Evolutionary conservation across 2,797 vertebrate species (phyloP).

Genomic region (Erithacus rubecula): DNA sequence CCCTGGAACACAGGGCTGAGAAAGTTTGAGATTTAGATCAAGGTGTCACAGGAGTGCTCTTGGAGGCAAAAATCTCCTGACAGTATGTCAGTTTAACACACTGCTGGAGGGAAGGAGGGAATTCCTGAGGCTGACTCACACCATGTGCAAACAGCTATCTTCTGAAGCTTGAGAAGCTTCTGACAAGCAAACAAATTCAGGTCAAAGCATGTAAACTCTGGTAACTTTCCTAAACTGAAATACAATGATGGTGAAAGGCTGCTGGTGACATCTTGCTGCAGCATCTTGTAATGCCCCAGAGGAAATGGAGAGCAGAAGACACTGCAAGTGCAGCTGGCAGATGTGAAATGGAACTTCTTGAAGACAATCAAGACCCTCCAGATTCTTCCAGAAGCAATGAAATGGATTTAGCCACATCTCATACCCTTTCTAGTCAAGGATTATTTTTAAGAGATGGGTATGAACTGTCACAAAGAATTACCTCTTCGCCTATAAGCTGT

Average conservation of each 20-base stretch:
- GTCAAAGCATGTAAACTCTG: neutral
- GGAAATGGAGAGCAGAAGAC: neutral
- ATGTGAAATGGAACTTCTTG: neutral
- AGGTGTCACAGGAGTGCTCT: neutral
- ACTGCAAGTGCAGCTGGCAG: neutral
- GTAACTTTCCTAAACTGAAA: neutral
- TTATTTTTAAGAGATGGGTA: neutral
- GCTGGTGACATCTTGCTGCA: neutral
- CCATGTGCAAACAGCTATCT: neutral
- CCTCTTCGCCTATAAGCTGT: constrained; percentile 81
- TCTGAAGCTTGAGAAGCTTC: neutral
- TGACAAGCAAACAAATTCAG: neutral
- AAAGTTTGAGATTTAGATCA: neutral
- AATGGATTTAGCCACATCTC: neutral
- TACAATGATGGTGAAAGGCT: neutral
- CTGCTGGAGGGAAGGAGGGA: neutral
- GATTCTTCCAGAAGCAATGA: neutral
- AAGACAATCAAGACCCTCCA: neutral
- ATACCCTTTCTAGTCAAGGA: neutral
- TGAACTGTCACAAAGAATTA: constrained; percentile 55
- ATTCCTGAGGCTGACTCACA: constrained; percentile 29
- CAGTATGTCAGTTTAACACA: neutral
- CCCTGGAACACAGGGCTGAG: neutral
- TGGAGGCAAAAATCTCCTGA: neutral
- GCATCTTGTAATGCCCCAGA: neutral